Base-by-base conservation (phyloP, 2,888 invertebrate genomes). In the Axea sp. region DNA sequence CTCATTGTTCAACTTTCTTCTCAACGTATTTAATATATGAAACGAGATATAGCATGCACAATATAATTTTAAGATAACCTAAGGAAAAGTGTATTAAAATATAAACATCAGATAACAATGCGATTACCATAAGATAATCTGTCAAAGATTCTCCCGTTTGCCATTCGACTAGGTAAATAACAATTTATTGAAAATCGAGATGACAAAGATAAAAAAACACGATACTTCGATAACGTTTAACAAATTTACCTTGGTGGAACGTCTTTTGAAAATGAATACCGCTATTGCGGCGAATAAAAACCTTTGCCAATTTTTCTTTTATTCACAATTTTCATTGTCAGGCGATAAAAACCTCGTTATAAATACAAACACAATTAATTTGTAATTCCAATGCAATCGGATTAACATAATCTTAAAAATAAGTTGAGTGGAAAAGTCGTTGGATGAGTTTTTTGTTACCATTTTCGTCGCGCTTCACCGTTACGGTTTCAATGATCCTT, bases 331-430 rank as follows among this genome's bases (percentile, higher is more conserved):
- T 51, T 12, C 12, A 51, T 35, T 35, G 24, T 12, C 15, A n/a
- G 1, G 3, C 7, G 11, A 26, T 28, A 53, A 53, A 37, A 55
- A 41, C 3, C 22, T 41, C 19, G 12, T 55, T 19, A 30, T 6
- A 22, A 41, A 55, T 30, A 41, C 28, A 55, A 55, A 55, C 39
- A 55, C 8, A 30, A 39, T 30, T 39, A 30, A 55, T 55, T 55
- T 17, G n/a, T 3, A 35, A 11, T 47, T 30, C 37, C 15, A 55
- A 41, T 55, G n/a, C 8, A n/a, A 11, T 3, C 6, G 12, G 19
- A 35, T 53, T 53, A 53, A 6, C 51, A 53, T 53, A 53, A 53
- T 26, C 9, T 24, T 26, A 17, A 15, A 51, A 53, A 24, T 37
- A 37, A 4, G 26, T 0, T 1, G 6, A 24, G 12, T 33, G 33